These are phyloP conservation scores for Schizaphis graminum DNA, from an alignment of 2,888 invertebrate species.

Conservation along the genomic window DNA sequence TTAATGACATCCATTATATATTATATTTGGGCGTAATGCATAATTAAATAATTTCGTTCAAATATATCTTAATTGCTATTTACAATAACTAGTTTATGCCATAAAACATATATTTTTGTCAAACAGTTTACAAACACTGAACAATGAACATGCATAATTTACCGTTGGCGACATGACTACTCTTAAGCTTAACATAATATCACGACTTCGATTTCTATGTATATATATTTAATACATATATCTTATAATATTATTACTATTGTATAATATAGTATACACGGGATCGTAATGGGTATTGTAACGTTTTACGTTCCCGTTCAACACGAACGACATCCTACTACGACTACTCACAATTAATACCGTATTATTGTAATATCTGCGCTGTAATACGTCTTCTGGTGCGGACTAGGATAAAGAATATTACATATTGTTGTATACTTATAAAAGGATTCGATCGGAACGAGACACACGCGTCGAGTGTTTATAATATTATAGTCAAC, in stretches of 20 bases:
- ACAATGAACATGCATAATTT: neutral
- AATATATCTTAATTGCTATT: neutral
- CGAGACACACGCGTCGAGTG: neutral
- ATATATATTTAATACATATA: neutral
- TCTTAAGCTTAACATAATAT: conserved; percentile 9
- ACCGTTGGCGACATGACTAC: neutral
- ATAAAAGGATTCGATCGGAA: neutral
- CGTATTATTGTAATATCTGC: neutral
- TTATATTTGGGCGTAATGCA: neutral
- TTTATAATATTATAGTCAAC: neutral
- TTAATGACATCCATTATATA: conserved; percentile 1
- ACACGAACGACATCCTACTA: neutral
- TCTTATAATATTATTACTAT: neutral
- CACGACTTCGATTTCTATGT: neutral
- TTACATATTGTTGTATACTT: neutral
- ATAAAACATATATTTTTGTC: neutral
- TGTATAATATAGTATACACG: neutral
- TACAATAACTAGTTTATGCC: neutral
- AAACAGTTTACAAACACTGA: neutral
- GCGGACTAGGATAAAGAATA: conserved; percentile 14
- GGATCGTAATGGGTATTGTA: neutral
- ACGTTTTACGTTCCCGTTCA: neutral
- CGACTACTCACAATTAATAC: neutral
- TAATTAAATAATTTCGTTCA: neutral
- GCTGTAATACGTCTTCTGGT: neutral